Evolutionary conservation across 30 jellyfish, hydroid and myxozoan genomes (phyloP), one percentile per base, ranked within the genome.

Genomic region (Kudoa iwatai): DNA sequence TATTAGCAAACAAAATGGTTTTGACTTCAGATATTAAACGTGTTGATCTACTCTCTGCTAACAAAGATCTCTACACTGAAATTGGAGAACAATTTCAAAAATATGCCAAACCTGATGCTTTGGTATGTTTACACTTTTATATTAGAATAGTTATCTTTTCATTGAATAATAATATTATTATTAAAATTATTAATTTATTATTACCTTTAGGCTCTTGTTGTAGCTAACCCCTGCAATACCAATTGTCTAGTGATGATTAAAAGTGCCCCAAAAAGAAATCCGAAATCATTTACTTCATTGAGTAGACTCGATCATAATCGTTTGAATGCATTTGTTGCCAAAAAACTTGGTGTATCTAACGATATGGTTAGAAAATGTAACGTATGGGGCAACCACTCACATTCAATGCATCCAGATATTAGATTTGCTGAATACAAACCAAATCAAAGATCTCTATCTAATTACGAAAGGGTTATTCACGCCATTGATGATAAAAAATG

Each of bases 311-410:
- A 81, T 49, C 86, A 62, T 39, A 81, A 58, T 65, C 45, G 99
- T 25, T 88, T 86, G 10, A 55, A 19, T 2, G 28, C 14, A 0
- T 40, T 59, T 86, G 35, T 81, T 33, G 58, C 90, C 40, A 44
- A 19, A 38, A 60, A 88, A 1, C 83, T 81, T 3, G 69, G 82
- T 9, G 49, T 81, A n/a, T 46, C 61, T 23, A 60, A 85, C 9
- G 57, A 57, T 38, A 45, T 53, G 6, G 84, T 74, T 23, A 64
- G 59, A 45, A 81, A 64, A 23, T 83, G 57, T 13, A 64, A 62
- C 41, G 51, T 81, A 31, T 81, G 99, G 99, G 99, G 99, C n/a
- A 81, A 81, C 63, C 99, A 81, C 33, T 81, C 99, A 4, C 53
- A 85, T 2, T 62, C 99, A 4, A 87, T 56, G 46, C 63, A 81